phyloP scores from a whole-genome alignment of 1,140 invertebrate genomes.

The Eciton burchellii region DNA sequence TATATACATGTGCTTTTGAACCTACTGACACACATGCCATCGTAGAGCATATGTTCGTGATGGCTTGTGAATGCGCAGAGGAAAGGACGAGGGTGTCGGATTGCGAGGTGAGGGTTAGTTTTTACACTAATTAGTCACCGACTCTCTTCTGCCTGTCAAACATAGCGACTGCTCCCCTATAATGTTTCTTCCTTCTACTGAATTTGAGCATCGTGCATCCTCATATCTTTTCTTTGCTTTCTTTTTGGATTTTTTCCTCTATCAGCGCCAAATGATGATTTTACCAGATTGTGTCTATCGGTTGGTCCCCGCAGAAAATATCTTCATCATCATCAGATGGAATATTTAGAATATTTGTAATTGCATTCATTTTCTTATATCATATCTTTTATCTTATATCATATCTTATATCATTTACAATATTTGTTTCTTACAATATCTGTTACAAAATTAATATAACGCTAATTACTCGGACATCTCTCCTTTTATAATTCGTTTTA shows the following conservation, averaged over 20 bases:
- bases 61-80: constrained; percentile 62
- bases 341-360: too few relatives aligned
- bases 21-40: constrained; percentile 54
- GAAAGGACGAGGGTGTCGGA: constrained; percentile 75
- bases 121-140: constrained; percentile 85
- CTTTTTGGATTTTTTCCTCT: not conserved
- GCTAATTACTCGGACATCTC: too few relatives aligned
- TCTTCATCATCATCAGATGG: constrained; percentile 6
- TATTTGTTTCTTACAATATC: too few relatives aligned
- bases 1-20: not conserved
- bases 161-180: constrained; percentile 79
- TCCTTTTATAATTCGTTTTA: too few relatives aligned
- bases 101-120: constrained; percentile 79
- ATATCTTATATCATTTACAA: too few relatives aligned
- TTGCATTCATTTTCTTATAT: too few relatives aligned
- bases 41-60: constrained; percentile 59
- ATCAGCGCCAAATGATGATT: constrained; percentile 27
- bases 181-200: constrained; percentile 72
- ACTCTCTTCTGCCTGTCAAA: constrained; percentile 83
- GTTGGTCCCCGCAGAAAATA: not conserved
- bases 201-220: constrained; percentile 67
- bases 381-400: too few relatives aligned
- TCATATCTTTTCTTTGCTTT: constrained; percentile 20
- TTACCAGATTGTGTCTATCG: constrained; percentile 28
- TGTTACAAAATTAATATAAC: too few relatives aligned